Evolutionary conservation across 2,113 vertebrate genomes (phyloP), one percentile per base, ranked within the genome.

Genomic region (Ceyx margarethae): DNA sequence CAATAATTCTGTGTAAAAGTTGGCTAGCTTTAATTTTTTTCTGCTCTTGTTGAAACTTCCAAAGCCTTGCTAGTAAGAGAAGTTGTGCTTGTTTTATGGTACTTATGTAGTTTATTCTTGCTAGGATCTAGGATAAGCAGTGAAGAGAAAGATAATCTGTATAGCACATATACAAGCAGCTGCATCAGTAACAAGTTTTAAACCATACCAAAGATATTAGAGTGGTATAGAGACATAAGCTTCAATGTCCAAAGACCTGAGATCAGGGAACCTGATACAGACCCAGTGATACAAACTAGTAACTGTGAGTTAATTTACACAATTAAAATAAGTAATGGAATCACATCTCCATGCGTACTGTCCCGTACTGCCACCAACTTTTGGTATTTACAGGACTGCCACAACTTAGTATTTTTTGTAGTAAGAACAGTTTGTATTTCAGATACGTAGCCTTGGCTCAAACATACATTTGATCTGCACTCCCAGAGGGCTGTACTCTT

Each of bases 241-340:
- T 2, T 51, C 56, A 56, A 57, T 26, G 42, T 60, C 11, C 4
- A 2, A 60, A 58, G 22, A 31, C 28, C 11, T 67, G 43, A 51
- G 35, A 42, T 72, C n/a, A 51, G 16, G 31, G 28, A 76, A 29
- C 11, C 19, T 60, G 48, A 10, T 64, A 10, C 9, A 33, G 35
- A 68, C 8, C 19, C 33, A 54, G 28, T 0, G 0, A 46, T 25
- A 22, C 43, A 73, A 45, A 10, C 5, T 4, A 5, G 7, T 72
- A 54, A 54, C 18, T 0, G 2, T 29, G 33, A 6, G 19, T 37
- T 37, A 37, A 37, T 37, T 37, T 37, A 37, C 37, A 37, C 37
- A 37, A 37, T 37, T 37, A 37, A 37, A 37, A 37, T 37, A 37
- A 37, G 37, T 37, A 37, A 37, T 37, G 37, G 37, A 37, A 11